Base-by-base conservation (phyloP, 2,113 vertebrate species). In the Hemiscyllium ocellatum region DNA sequence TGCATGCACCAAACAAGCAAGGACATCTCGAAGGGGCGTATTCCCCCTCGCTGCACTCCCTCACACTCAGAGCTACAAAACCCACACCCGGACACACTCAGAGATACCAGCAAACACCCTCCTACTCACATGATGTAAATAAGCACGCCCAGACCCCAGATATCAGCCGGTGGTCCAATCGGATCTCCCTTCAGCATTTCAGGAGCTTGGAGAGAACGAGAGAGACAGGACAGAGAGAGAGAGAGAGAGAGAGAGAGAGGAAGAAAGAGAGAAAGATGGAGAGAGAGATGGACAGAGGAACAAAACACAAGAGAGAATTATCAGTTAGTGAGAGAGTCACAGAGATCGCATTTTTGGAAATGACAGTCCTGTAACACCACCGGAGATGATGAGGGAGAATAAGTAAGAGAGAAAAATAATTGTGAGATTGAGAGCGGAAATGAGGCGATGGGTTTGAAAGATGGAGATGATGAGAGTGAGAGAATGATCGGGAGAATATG, bases 171-270 rank as follows among this genome's bases (percentile, higher is more conserved):
- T 0, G 99, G 98, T 70, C 99, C 99, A 94, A 99, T 98, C 0
- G 99, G 98, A 94, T 99, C 99, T 19, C 99, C 99, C 96, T 98
- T 99, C 97, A 99, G 97, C 98, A 99, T 99, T 97, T 99, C 99
- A 5, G 99, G 99, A 78, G 99, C 99, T 99, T 70, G 0, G 95
- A 95, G 93, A 96, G 86, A 70, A 96, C 80, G 96, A 68, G 96
- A 96, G 42, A 96, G 96, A 96, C 69, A 65, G 24, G 42, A 47
- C 42, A 69, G 20, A 95, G 94, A 76, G 24, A 95, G 26, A 70
- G 13, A 33, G 13, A 10, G 29, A 94, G 65, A 68, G 22, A 42
- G 50, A 80, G 80, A 20, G 78, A 65, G 33, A 37, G 50, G 19
- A 2, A 2, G 76, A n/a, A 50, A n/a, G 33, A n/a, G 29, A 56